Percentiles rank a stretch among this genome's conserved stretches.
Evolutionary conservation across 2,888 invertebrate species (phyloP).

Genomic region (Agrotis ipsilon): DNA sequence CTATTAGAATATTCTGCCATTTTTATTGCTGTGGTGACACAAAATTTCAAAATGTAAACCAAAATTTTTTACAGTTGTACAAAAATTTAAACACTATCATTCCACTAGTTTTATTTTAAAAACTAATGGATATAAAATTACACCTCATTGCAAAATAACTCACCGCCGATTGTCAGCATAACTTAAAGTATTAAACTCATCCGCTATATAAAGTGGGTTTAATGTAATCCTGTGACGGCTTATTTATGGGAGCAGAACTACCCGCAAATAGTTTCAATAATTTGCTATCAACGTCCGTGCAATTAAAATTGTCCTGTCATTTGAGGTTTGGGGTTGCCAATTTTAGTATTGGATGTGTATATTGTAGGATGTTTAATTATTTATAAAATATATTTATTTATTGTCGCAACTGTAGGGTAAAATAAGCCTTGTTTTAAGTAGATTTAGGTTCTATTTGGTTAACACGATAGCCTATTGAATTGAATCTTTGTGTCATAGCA

Average conservation of each 20-base stretch:
- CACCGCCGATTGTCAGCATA: constrained; percentile 39
- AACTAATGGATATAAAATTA: constrained; percentile 20
- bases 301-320: constrained; percentile 42
- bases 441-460: no score
- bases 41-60: no score
- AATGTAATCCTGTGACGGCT: constrained; percentile 55
- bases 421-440: no score
- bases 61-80: no score
- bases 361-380: background rate
- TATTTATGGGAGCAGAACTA: constrained; percentile 51
- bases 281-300: constrained; percentile 39
- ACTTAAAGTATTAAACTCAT: constrained; percentile 56
- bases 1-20: no score
- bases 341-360: constrained; percentile 1
- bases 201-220: constrained; percentile 59
- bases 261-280: constrained; percentile 62
- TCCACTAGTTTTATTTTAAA: background rate
- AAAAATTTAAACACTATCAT: no score
- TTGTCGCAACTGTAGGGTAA: background rate
- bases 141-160: constrained; percentile 35
- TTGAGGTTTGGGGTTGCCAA: constrained; percentile 11
- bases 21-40: no score
- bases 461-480: no score
- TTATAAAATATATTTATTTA: background rate
- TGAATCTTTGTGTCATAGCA: no score